A percentile compares a stretch with the other conserved stretches of the same genome.
Conservation (phyloP, 2,797 vertebrate species). For the Oreortyx pictus region DNA sequence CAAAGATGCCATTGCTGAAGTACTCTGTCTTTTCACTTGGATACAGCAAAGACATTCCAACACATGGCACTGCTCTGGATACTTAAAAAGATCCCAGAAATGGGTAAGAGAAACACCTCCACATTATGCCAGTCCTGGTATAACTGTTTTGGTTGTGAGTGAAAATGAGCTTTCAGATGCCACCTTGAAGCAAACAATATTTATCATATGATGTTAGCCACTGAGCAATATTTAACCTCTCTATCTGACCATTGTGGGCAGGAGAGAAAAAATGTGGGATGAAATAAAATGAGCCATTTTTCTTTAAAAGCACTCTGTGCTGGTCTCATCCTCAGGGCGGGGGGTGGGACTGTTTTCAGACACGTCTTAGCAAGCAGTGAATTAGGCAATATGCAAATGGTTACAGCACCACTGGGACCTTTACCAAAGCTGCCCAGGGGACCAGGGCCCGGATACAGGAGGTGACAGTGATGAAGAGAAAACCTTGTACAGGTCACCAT, state of each 20-base stretch:
- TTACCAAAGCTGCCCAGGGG: neutral
- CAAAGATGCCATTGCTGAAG: neutral
- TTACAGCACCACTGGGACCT: neutral
- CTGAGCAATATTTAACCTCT: no score
- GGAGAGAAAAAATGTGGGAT: neutral
- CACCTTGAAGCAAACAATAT: neutral
- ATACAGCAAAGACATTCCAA: neutral
- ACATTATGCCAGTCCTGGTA: neutral
- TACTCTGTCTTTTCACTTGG: neutral
- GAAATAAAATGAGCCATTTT: neutral
- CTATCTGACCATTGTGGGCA: neutral
- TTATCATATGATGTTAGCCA: no score
- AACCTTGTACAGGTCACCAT: neutral
- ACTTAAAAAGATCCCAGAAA: neutral
- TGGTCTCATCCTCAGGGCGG: neutral
- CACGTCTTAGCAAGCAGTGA: neutral
- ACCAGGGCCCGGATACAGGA: neutral
- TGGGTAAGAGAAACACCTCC: neutral
- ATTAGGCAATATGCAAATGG: neutral
- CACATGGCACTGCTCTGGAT: fast-evolving
- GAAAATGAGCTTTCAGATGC: neutral
- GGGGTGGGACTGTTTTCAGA: neutral
- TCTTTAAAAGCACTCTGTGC: neutral
- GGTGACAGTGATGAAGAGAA: neutral
- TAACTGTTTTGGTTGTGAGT: neutral